A percentile compares a stretch with the other conserved stretches of the same genome.
phyloP scores from a whole-genome alignment of 1,140 invertebrate genomes.

The Drosophila sulfurigaster region DNA sequence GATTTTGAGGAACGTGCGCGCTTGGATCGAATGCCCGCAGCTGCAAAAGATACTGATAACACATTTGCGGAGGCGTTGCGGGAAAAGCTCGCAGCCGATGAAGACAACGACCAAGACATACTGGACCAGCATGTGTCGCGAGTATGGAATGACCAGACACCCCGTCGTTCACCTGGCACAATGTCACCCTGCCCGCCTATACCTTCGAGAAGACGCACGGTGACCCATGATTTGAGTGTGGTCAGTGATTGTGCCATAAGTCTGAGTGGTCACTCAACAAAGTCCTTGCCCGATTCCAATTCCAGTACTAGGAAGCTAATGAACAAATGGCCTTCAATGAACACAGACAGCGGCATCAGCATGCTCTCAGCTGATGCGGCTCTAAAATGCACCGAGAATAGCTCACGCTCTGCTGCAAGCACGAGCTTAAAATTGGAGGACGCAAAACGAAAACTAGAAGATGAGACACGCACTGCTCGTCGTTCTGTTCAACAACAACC shows the following conservation, averaged over 20 bases:
- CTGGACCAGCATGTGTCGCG: conserved; percentile 95
- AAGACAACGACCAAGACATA: conserved; percentile 94
- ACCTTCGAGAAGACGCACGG: conserved; percentile 87
- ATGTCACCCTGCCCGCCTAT: conserved; percentile 85
- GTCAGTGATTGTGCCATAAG: conserved; percentile 85
- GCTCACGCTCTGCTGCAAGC: conserved; percentile 86
- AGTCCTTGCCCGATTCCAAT: conserved; percentile 85
- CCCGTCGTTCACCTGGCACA: conserved; percentile 89
- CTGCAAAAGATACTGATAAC: conserved; percentile 81
- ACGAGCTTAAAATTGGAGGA: conserved; percentile 91
- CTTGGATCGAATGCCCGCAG: conserved; percentile 87
- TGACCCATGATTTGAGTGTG: conserved; percentile 73
- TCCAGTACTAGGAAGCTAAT: conserved; percentile 84
- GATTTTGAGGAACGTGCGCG: conserved; percentile 89
- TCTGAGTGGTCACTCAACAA: conserved; percentile 83
- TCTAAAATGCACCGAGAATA: conserved; percentile 82
- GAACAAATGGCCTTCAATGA: conserved; percentile 85
- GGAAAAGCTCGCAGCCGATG: conserved; percentile 90
- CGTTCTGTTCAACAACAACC: conserved; percentile 58
- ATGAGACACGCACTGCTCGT: conserved; percentile 85
- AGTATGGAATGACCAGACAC: conserved; percentile 95
- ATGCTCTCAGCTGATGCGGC: conserved; percentile 83
- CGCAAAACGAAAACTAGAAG: conserved; percentile 88
- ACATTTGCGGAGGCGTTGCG: conserved; percentile 89
- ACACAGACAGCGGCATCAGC: conserved; percentile 84